A percentile compares a stretch with the other conserved stretches of the same genome.
phyloP scores from a whole-genome alignment of 2,797 vertebrate genomes.

The Schizopygopsis pylzovi region DNA sequence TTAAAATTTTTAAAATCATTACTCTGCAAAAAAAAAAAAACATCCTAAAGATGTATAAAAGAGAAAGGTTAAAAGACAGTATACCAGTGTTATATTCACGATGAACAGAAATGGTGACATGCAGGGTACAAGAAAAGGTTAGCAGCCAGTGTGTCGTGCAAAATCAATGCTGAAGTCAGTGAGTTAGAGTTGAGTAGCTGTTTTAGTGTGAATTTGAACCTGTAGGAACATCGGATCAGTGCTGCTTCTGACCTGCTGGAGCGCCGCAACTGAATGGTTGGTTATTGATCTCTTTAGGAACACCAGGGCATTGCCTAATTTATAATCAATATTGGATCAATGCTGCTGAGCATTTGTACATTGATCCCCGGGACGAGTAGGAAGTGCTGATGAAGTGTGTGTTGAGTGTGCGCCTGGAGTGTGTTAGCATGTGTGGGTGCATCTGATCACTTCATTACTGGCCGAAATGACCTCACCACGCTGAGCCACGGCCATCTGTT shows the following conservation, averaged over 20 bases:
- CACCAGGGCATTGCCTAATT: constrained; percentile 92
- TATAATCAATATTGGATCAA: constrained; percentile 98
- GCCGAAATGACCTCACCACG: constrained; percentile 52
- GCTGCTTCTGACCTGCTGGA: constrained; percentile 51
- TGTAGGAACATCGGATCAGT: constrained; percentile 50
- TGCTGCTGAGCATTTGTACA: constrained; percentile 69
- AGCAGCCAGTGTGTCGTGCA: background rate
- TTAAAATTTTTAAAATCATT: background rate
- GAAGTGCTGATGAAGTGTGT: constrained; percentile 67
- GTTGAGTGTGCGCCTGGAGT: constrained; percentile 57
- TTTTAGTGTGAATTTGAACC: constrained; percentile 45
- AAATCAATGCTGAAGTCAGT: constrained; percentile 23
- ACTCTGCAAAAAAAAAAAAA: background rate
- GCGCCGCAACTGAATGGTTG: constrained; percentile 59
- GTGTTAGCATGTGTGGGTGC: constrained; percentile 63
- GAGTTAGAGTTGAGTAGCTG: constrained; percentile 11
- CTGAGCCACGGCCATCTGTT: constrained; percentile 50
- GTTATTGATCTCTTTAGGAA: constrained; percentile 63
- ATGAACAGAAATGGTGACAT: background rate
- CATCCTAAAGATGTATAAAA: background rate
- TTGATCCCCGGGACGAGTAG: constrained; percentile 61
- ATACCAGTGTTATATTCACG: background rate
- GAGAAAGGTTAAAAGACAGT: background rate
- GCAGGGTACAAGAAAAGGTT: background rate
- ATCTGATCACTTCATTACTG: constrained; percentile 66